Base-by-base conservation (phyloP, 2,888 invertebrate genomes). In the Diarsia mendica region DNA sequence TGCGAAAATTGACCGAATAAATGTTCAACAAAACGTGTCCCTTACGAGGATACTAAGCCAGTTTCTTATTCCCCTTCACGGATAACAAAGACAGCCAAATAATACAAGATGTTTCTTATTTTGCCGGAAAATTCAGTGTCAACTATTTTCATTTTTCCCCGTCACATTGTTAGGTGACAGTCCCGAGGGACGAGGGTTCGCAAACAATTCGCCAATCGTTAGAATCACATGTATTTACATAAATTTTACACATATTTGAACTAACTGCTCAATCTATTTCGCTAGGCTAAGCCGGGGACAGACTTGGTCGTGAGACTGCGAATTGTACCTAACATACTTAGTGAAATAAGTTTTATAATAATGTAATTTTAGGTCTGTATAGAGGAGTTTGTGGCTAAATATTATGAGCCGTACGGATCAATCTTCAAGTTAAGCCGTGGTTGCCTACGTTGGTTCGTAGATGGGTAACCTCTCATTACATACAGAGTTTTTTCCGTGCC, bases 71-170 rank as follows among this genome's bases (percentile, higher is more conserved):
- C 46, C 60, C 33, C 67, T 65, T 69, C 58, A 33, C 49, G 73
- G 63, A 75, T 78, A 80, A 85, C 71, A 80, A 85, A 82, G 70
- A 51, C 58, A 70, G 76, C 72, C 73, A 58, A 77, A 85, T 87
- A 82, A 87, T 72, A 77, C 70, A 69, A 75, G 58, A 80, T 83
- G 74, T 79, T 83, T 83, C 77, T 69, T 80, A 85, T 83, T 85
- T 79, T 74, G 51, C 33, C 72, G 78, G 76, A 77, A 76, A 81
- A 85, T 83, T 85, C 82, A 78, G 78, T 82, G 86, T 86, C 86
- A 87, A 87, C 86, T 83, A 84, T 87, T 87, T 88, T 84, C 83
- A 86, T 86, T 86, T 87, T 87, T 86, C 86, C 70, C 75, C 67
- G 68, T 87, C 79, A 87, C 84, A 77, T 80, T 84, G 83, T 87